Percentiles rank a stretch among this genome's conserved stretches.
These are phyloP conservation scores for Tenualosa ilisha DNA, from an alignment of 2,797 vertebrate genomes.

Conservation along the genomic window DNA sequence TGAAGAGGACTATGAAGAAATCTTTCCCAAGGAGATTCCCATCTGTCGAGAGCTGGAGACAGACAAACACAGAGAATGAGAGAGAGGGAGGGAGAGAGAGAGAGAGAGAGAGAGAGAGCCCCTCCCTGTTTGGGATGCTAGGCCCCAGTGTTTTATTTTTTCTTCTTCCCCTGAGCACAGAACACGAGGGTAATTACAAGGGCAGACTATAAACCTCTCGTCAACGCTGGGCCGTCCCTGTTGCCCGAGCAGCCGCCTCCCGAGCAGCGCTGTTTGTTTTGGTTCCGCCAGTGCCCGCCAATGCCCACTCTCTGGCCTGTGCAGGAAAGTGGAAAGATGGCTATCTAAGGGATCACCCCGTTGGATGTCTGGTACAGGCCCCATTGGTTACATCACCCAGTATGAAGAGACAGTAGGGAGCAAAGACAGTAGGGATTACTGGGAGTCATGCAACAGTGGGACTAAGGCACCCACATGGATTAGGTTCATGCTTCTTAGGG, in stretches of 20 bases:
- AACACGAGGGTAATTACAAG: background rate
- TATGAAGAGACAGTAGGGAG: no score
- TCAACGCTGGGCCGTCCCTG: background rate
- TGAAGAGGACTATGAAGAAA: slow-evolving; percentile 35
- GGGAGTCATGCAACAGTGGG: background rate
- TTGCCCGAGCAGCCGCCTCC: background rate
- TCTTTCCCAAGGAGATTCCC: slow-evolving; percentile 49
- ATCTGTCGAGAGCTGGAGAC: background rate
- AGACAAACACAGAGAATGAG: background rate
- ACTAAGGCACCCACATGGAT: background rate
- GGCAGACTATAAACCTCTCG: background rate
- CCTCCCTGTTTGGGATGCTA: background rate
- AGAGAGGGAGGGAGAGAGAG: background rate
- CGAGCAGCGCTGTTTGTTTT: background rate
- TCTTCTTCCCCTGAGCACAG: background rate
- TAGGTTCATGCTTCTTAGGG: background rate
- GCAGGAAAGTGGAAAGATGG: background rate
- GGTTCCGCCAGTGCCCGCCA: background rate
- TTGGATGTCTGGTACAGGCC: background rate
- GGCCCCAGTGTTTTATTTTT: background rate
- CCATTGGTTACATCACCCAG: no score
- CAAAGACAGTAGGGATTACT: no score
- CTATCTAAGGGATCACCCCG: background rate
- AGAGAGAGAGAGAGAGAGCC: slow-evolving; percentile 16
- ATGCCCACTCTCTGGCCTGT: background rate